These are phyloP conservation scores for Calidris pygmaea DNA, from an alignment of 2,113 vertebrate genomes.

Conservation along the genomic window DNA sequence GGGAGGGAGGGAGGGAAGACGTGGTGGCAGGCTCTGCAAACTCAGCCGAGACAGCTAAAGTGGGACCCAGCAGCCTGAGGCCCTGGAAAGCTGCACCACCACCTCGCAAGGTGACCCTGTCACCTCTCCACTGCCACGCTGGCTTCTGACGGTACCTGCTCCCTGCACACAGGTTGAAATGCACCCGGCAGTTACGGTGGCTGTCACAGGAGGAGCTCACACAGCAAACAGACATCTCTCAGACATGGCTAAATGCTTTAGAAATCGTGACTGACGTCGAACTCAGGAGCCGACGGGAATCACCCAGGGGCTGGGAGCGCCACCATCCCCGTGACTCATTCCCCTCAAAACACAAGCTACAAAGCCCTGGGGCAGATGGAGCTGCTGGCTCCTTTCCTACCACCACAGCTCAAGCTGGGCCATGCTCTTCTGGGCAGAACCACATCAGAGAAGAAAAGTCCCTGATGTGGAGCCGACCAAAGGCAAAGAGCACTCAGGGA, in stretches of 20 bases:
- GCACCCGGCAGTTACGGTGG: background rate
- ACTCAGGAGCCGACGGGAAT: background rate
- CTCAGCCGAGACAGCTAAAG: background rate
- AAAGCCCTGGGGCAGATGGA: background rate
- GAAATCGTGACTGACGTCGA: background rate
- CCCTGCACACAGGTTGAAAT: background rate
- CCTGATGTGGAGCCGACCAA: fast-evolving
- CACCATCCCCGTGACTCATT: background rate
- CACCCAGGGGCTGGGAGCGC: background rate
- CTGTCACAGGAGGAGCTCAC: background rate
- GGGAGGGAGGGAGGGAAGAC: background rate
- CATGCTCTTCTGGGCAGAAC: background rate
- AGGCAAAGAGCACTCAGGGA: background rate
- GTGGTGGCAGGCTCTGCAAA: background rate
- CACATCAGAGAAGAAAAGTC: background rate
- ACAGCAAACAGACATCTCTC: background rate
- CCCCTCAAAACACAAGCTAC: background rate
- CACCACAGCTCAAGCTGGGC: background rate
- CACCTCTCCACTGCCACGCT: fast-evolving
- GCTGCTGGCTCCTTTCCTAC: background rate
- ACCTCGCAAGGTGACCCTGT: background rate
- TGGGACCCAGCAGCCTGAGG: background rate
- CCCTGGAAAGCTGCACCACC: background rate
- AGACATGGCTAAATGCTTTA: background rate
- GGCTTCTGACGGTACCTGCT: background rate